These are phyloP conservation scores for Pachymerium ferrugineum DNA, from an alignment of 2,888 invertebrate species.

Conservation along the genomic window DNA sequence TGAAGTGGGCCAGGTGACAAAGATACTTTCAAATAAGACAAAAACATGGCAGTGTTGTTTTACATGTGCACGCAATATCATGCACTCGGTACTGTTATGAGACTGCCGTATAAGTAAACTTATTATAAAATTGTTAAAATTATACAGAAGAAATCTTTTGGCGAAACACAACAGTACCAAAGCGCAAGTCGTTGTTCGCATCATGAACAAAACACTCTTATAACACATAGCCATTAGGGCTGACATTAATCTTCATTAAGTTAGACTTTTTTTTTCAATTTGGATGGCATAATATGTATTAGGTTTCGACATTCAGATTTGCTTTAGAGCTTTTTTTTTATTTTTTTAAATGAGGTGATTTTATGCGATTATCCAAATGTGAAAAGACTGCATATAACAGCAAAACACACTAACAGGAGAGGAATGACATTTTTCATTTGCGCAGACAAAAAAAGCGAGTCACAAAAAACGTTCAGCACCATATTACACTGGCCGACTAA, in stretches of 20 bases:
- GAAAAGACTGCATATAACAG: neutral
- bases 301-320: no score
- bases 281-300: no score
- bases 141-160: no score
- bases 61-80: neutral
- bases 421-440: neutral
- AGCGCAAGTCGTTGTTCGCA: neutral
- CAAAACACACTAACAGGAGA: neutral
- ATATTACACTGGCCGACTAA: neutral
- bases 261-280: neutral
- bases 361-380: neutral
- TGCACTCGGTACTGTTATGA: no score
- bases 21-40: neutral
- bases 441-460: neutral
- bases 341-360: neutral
- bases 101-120: neutral
- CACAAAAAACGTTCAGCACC: neutral
- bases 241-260: neutral
- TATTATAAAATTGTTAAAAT: no score
- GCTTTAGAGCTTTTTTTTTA: neutral
- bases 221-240: neutral
- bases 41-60: slow-evolving; percentile 1
- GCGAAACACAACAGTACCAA: neutral
- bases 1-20: neutral
- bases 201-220: neutral